These are phyloP conservation scores for Mola mola DNA, from an alignment of 2,113 vertebrate species.

Conservation along the genomic window DNA sequence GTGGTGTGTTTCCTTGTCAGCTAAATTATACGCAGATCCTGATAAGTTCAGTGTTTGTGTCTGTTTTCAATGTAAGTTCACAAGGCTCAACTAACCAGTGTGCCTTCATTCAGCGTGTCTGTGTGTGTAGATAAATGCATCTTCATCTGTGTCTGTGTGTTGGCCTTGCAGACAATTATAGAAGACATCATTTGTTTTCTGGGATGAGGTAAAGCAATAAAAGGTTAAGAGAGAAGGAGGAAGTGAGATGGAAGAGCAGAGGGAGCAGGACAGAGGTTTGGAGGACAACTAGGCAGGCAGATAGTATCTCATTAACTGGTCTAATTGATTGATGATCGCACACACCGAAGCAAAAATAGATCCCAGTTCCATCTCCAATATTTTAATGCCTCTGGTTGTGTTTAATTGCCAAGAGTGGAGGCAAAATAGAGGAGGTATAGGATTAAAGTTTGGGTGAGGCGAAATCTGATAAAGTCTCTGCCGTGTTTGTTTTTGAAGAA, in stretches of 20 bases:
- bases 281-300: conserved; percentile 43
- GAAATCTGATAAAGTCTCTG: conserved; percentile 9
- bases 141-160: not conserved
- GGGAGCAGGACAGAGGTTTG: conserved; percentile 3
- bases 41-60: conserved; percentile 46
- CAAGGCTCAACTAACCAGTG: conserved; percentile 25
- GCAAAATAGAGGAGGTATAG: not conserved
- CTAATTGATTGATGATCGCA: conserved; percentile 71
- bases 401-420: conserved; percentile 40
- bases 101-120: conserved; percentile 16
- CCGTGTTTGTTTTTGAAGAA: conserved; percentile 23
- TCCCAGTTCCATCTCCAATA: conserved; percentile 42
- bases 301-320: conserved; percentile 64
- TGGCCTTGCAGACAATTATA: conserved; percentile 56
- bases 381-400: conserved; percentile 43
- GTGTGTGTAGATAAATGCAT: conserved; percentile 8
- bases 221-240: conserved; percentile 53
- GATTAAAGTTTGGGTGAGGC: not conserved
- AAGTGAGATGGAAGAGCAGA: conserved; percentile 6
- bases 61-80: conserved; percentile 21
- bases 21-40: conserved; percentile 13
- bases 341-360: conserved; percentile 44
- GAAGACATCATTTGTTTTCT: conserved; percentile 63
- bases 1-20: not conserved
- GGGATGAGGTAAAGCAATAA: conserved; percentile 48